Conservation (phyloP, 92 coral and sea anemone species). For the Epizoanthus scotinus region DNA sequence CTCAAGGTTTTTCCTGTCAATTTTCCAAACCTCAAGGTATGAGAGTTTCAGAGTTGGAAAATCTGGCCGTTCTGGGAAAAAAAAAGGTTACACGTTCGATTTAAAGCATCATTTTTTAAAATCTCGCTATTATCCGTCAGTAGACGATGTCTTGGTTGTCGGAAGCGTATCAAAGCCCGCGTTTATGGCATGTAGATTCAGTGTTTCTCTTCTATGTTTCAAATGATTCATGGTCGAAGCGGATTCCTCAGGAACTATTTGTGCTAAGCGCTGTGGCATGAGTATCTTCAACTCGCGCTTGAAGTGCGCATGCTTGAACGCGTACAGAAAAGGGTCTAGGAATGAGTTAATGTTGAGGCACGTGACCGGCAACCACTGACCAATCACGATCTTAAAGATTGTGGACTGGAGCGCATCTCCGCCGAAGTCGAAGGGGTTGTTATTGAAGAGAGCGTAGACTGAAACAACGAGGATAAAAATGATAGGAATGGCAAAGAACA, state of each 20-base stretch:
- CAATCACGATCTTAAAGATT: slow-evolving; percentile 66
- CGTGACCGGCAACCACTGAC: slow-evolving; percentile 84
- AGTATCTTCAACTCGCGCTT: slow-evolving; percentile 45
- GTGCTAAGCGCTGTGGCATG: neutral
- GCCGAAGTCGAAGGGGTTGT: slow-evolving; percentile 66
- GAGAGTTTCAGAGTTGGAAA: too few relatives aligned
- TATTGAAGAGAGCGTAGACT: slow-evolving; percentile 55
- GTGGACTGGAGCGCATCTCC: slow-evolving; percentile 77
- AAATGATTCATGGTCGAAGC: neutral
- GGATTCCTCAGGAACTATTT: neutral
- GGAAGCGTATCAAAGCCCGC: too few relatives aligned
- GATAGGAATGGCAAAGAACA: slow-evolving; percentile 73
- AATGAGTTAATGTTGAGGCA: slow-evolving; percentile 74
- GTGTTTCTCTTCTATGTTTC: neutral
- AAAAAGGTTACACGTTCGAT: too few relatives aligned
- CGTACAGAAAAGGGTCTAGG: slow-evolving; percentile 74
- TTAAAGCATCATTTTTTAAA: too few relatives aligned
- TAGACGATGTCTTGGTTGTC: too few relatives aligned
- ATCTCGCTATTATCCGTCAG: too few relatives aligned
- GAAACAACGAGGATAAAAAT: slow-evolving; percentile 59
- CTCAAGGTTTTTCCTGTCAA: too few relatives aligned
- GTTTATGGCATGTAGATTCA: too few relatives aligned
- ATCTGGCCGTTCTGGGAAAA: too few relatives aligned
- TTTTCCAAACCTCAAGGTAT: too few relatives aligned
- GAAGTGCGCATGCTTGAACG: slow-evolving; percentile 66